Percentiles rank a stretch among this genome's conserved stretches.
phyloP scores from a whole-genome alignment of 2,888 invertebrate genomes.

The Herminia tarsipennalis region DNA sequence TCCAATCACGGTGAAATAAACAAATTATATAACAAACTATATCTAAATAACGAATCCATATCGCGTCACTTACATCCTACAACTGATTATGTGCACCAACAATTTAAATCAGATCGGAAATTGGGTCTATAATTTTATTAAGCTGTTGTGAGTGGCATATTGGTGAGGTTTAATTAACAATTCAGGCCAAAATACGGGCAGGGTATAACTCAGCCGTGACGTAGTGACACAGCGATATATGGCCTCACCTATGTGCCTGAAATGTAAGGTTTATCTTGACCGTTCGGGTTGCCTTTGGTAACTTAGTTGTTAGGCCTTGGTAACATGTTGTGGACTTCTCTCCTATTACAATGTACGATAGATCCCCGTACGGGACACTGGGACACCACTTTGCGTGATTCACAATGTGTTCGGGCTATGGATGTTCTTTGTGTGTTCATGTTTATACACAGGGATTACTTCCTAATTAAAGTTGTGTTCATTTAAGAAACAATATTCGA shows the following conservation, averaged over 20 bases:
- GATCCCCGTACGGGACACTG: too few relatives aligned
- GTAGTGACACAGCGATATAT: constrained; percentile 48
- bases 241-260: constrained; percentile 35
- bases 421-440: too few relatives aligned
- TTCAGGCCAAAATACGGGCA: constrained; percentile 51
- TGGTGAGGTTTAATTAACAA: constrained; percentile 73
- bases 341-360: too few relatives aligned
- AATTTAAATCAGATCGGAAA: constrained; percentile 56
- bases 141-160: constrained; percentile 63
- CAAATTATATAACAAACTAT: background rate
- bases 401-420: too few relatives aligned
- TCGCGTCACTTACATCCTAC: constrained; percentile 5
- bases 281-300: constrained; percentile 3
- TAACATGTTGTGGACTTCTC: too few relatives aligned
- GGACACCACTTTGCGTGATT: too few relatives aligned
- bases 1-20: too few relatives aligned
- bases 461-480: too few relatives aligned
- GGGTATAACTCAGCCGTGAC: constrained; percentile 60
- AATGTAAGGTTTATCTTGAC: constrained; percentile 32
- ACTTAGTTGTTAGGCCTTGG: background rate
- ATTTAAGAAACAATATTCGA: too few relatives aligned
- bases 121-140: constrained; percentile 63
- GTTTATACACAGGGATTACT: too few relatives aligned
- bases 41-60: constrained; percentile 1
- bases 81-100: constrained; percentile 35